These are phyloP conservation scores for Manis pentadactyla DNA, from an alignment of 2,797 vertebrate species.

Conservation along the genomic window DNA sequence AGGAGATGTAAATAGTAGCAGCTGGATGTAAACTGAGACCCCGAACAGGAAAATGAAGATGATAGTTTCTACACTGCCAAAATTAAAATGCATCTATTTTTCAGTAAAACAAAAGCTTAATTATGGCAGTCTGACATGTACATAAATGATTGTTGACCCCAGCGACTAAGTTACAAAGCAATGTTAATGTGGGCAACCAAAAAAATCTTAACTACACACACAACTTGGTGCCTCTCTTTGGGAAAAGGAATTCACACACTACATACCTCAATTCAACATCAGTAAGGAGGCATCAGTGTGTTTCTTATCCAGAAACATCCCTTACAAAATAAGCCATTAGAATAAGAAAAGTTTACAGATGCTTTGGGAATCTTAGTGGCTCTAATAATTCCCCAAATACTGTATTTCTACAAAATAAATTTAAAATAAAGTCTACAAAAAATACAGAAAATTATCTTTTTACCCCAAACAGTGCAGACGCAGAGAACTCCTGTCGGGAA, in stretches of 20 bases:
- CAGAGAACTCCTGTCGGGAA: not conserved
- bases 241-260: constrained; percentile 61
- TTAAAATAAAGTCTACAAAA: not conserved
- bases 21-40: constrained; percentile 40
- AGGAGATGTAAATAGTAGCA: constrained; percentile 25
- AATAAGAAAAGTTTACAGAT: not conserved
- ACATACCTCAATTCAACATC: constrained; percentile 69
- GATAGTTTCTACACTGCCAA: not conserved
- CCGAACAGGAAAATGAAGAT: not conserved
- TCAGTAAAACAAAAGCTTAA: not conserved
- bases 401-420: not conserved
- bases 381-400: not conserved
- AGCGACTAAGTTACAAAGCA: not conserved
- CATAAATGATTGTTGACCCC: not conserved
- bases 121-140: constrained; percentile 43
- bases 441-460: not conserved
- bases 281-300: not conserved
- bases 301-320: constrained; percentile 14
- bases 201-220: not conserved
- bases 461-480: not conserved
- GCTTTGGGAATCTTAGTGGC: not conserved
- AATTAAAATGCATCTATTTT: not conserved
- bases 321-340: not conserved
- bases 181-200: not conserved
- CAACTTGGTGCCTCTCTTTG: constrained; percentile 14